Evolutionary conservation across 2,113 vertebrate species (phyloP), one percentile per base, ranked within the genome.

Genomic region (Zosterops lateralis): DNA sequence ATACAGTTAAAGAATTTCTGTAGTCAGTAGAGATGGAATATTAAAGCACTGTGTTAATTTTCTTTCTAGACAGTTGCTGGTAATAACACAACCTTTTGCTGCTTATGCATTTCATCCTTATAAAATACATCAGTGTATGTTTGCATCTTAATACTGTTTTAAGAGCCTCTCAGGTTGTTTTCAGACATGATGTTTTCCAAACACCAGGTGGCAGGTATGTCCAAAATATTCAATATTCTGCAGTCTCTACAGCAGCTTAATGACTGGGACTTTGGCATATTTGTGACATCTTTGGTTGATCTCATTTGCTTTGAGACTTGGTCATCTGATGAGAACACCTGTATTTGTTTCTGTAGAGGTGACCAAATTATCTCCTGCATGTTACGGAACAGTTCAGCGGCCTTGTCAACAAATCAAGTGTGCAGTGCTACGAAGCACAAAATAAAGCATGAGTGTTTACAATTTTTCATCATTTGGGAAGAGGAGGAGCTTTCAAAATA

Each of bases 131-230:
- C 20, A 14, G 3, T 36, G 13, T 38, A n/a, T 50, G 17, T 44
- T 85, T 70, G 44, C 6, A 42, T 77, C 42, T 73, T 80, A 79
- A 44, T 38, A 29, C 13, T 53, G 36, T 38, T 54, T 68, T 73
- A 76, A 70, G 56, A 76, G 50, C 42, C 32, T 29, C 51, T 82
- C 53, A 62, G 31, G 16, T 64, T 87, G 56, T 53, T 73, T 45
- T 57, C 74, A 62, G 61, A n/a, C 45, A 77, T 19, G 7, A 42
- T 58, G 53, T 66, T 84, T 84, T 75, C 48, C 28, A 58, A 91
- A 87, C 92, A 91, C 73, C 72, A 96, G 91, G 89, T 94, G 95
- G 89, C 93, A 91, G 90, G 48, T 86, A 79, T 70, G 78, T 73
- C 71, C 78, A 87, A 88, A 87, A 71, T 54, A 85, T n/a, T 60